Evolutionary conservation across 2,797 vertebrate species (phyloP), one percentile per base, ranked within the genome.

Genomic region (Pipistrellus pipistrellus): DNA sequence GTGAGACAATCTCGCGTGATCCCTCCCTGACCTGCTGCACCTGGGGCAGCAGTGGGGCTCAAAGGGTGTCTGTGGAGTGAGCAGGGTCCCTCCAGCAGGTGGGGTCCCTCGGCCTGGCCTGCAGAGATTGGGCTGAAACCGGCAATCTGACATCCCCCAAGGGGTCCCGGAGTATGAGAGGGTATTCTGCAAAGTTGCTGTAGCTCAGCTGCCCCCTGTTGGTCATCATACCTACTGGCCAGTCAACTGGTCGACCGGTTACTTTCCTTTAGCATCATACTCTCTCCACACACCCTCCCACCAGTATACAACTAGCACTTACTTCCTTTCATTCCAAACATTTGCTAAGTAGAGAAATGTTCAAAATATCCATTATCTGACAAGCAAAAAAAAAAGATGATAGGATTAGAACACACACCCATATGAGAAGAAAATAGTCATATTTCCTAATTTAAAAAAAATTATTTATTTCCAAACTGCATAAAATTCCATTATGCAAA

Each of bases 331-430:
- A 98, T 98, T 98, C 98, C 93, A 97, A 98, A 98, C 98, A 97
- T 98, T 98, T 98, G 98, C 98, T 98, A 98, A 98, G 98, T 97
- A 98, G 98, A 98, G 86, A 99, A 99, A 98, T 98, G 98, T 98
- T 98, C 98, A 98, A 99, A 98, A 98, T 98, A 98, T 98, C 98
- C 98, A 98, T 98, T 98, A 98, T 98, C 96, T 97, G 96, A 97
- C 86, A 92, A 94, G 95, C 97, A 97, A 98, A 98, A 98, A n/a
- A 38, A 97, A 97, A 95, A 98, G 95, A 90, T 96, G 97, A 85
- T 89, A 90, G 95, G 5, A 97, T 97, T 96, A 95, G 59, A 68
- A 86, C 64, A 82, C 55, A 55, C 62, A 87, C 9, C 1, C 1
- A 30, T 21, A 35, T 14, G 14, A 35, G 81, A 64, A 88, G 21